phyloP scores from a whole-genome alignment of 2,888 invertebrate species.

The Hydriomena furcata region DNA sequence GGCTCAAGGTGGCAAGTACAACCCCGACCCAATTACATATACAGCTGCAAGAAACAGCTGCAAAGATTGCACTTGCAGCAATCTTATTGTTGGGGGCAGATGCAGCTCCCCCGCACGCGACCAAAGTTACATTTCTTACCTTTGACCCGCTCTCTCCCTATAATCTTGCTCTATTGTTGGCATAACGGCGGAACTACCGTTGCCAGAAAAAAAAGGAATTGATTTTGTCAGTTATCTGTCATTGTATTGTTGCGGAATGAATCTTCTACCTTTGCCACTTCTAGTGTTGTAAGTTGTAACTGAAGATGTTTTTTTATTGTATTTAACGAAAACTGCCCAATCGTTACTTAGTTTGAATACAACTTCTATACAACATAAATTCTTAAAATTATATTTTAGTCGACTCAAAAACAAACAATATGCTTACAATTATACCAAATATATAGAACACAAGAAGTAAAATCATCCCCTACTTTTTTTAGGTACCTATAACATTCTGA shows the following conservation, averaged over 20 bases:
- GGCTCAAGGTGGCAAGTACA: slow-evolving; percentile 15
- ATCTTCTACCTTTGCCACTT: background rate
- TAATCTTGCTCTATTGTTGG: slow-evolving; percentile 13
- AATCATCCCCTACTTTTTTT: too few relatives aligned
- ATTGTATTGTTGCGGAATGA: slow-evolving; percentile 14
- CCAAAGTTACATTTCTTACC: slow-evolving; percentile 41
- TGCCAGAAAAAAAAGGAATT: slow-evolving; percentile 9
- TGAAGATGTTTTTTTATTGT: too few relatives aligned
- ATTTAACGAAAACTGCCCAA: too few relatives aligned
- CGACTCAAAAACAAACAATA: too few relatives aligned
- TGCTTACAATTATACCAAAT: too few relatives aligned
- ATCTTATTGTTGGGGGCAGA: slow-evolving; percentile 30
- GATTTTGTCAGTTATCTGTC: slow-evolving; percentile 27
- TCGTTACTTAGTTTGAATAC: too few relatives aligned
- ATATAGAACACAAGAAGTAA: too few relatives aligned
- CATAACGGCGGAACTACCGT: slow-evolving; percentile 16
- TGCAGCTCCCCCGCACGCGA: slow-evolving; percentile 48
- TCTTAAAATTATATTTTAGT: too few relatives aligned
- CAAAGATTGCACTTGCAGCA: slow-evolving; percentile 34
- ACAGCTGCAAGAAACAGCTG: slow-evolving; percentile 34
- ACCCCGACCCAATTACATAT: slow-evolving; percentile 32
- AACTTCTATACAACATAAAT: too few relatives aligned
- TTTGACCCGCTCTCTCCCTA: slow-evolving; percentile 44
- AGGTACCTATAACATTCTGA: background rate
- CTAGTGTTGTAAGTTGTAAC: too few relatives aligned